Evolutionary conservation across 2,888 invertebrate genomes (phyloP).

Genomic region (Pandemis corylana): DNA sequence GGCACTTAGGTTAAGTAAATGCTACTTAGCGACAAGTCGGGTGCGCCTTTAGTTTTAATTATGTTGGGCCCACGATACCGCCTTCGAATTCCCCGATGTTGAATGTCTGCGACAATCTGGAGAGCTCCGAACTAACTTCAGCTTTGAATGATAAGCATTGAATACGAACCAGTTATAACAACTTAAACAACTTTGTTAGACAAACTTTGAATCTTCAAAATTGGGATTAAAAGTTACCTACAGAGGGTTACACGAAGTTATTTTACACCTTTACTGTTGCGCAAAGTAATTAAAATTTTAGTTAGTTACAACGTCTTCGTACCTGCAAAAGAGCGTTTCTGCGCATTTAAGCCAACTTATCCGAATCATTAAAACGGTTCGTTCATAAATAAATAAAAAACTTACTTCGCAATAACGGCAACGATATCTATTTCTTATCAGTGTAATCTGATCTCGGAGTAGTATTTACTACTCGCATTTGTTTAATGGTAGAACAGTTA

Average conservation of each 20-base stretch:
- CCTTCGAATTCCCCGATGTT: conserved; percentile 45
- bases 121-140: conserved; percentile 26
- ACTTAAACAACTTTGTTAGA: conserved; percentile 30
- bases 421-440: background rate
- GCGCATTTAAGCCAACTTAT: background rate
- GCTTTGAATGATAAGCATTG: conserved; percentile 36
- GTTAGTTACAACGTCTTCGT: background rate
- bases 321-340: background rate
- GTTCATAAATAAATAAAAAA: background rate
- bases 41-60: conserved; percentile 55
- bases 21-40: conserved; percentile 65
- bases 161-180: conserved; percentile 31
- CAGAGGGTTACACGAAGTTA: conserved; percentile 5
- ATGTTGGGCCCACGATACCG: conserved; percentile 49
- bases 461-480: background rate
- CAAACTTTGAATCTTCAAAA: conserved; percentile 27
- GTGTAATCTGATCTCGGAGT: background rate
- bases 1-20: conserved; percentile 72
- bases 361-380: background rate
- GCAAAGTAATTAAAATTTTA: conserved; percentile 21
- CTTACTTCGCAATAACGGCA: background rate
- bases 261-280: conserved; percentile 16
- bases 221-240: conserved; percentile 23
- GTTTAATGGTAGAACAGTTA: background rate
- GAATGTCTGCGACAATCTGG: conserved; percentile 26